Base-by-base conservation (phyloP, 2,113 vertebrate genomes). In the Syngnathoides biaculeatus region DNA sequence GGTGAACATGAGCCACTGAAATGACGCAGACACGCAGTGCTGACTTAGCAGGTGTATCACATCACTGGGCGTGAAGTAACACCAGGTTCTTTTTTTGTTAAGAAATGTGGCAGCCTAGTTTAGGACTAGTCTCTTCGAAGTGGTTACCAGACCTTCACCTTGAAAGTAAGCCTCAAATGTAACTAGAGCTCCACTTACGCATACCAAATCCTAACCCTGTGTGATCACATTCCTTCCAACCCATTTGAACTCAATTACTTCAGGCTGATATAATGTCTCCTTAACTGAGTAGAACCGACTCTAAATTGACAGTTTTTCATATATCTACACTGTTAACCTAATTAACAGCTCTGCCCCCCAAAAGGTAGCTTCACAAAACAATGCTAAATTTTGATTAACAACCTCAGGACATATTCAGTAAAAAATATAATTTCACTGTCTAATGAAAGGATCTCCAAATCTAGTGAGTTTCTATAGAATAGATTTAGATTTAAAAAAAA, bases 61-160 rank as follows among this genome's bases (percentile, higher is more conserved):
- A n/a, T 81, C 68, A 71, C 69, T 8, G 4, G n/a, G 14, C 66
- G 74, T 74, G 78, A 69, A 79, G 68, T 68, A 71, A 85, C 56
- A 43, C 30, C 10, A 27, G 20, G 12, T 17, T 40, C 20, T 61
- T 62, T 30, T 58, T 70, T 65, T 17, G 55, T 68, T 79, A 63
- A 72, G 53, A 77, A 69, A 70, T 2, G 14, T 27, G 45, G 72
- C 68, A 77, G 3, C 68, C 65, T 80, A 8, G 5, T 77, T 77
- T 77, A 63, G 68, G 66, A 69, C 55, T 52, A 65, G 26, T 38
- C 48, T 50, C 48, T 22, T 52, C 22, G 14, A 72, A 35, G 57
- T n/a, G 40, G 67, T 71, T 53, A 64, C 38, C 0, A 8, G 26
- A 57, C 27, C 22, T 20, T 47, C 45, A 63, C 9, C 12, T 65